A percentile compares a stretch with the other conserved stretches of the same genome.
Conservation (phyloP, 2,797 vertebrate genomes). For the Amblyraja radiata region DNA sequence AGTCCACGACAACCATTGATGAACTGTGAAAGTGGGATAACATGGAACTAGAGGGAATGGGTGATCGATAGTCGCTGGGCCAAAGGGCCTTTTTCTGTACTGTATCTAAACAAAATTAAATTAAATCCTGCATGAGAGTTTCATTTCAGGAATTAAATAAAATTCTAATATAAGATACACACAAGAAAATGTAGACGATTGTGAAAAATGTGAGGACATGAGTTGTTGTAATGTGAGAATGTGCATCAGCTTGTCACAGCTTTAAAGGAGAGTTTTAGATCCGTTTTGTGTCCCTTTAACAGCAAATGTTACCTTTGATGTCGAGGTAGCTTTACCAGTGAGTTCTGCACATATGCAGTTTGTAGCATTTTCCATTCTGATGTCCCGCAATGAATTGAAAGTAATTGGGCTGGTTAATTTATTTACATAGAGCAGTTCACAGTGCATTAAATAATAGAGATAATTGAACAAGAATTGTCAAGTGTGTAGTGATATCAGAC, state of each 20-base stretch:
- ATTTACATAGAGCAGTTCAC: slow-evolving; percentile 99
- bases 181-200: not conserved
- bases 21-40: no score
- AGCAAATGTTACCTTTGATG: slow-evolving; percentile 69
- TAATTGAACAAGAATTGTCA: slow-evolving; percentile 99
- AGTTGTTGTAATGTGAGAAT: not conserved
- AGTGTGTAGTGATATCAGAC: slow-evolving; percentile 99
- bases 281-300: not conserved
- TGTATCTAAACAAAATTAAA: no score
- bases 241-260: not conserved
- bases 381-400: slow-evolving; percentile 97
- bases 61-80: no score
- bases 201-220: not conserved
- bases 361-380: slow-evolving; percentile 83
- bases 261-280: not conserved
- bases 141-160: not conserved
- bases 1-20: no score
- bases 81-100: no score
- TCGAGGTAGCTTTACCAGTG: slow-evolving; percentile 69
- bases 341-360: slow-evolving; percentile 83
- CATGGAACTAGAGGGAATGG: no score
- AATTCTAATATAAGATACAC: not conserved
- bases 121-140: not conserved
- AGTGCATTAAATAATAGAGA: slow-evolving; percentile 99
- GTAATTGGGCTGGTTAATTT: slow-evolving; percentile 99